phyloP scores from a whole-genome alignment of 2,888 invertebrate species.

The Pristionchus japonicus region DNA sequence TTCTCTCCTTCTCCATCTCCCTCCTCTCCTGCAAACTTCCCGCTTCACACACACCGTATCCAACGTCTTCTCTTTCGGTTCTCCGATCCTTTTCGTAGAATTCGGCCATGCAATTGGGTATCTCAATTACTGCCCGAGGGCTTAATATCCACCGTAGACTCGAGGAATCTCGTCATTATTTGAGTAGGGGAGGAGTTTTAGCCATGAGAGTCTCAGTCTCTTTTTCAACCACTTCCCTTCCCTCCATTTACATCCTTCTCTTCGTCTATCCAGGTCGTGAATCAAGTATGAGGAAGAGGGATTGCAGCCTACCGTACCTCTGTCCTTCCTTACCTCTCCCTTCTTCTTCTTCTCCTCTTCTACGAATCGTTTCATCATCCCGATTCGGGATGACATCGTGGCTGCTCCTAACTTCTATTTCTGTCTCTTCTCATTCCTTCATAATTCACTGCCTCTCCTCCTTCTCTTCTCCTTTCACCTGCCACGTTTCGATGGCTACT shows the following conservation, averaged over 20 bases:
- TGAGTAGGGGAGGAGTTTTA: slow-evolving; percentile 28
- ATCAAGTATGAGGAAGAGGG: background rate
- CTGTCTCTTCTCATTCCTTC: background rate
- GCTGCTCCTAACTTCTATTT: background rate
- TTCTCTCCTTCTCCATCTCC: background rate
- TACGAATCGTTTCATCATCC: background rate
- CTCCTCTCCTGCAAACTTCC: background rate
- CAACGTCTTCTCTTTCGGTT: background rate
- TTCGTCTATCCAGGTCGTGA: background rate
- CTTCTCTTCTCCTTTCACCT: background rate
- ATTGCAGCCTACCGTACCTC: background rate
- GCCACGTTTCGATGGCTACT: background rate
- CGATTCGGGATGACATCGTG: background rate
- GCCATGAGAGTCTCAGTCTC: background rate
- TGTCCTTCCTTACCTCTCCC: background rate
- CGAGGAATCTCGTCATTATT: slow-evolving; percentile 1
- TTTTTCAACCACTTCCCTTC: background rate
- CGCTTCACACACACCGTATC: slow-evolving; percentile 26
- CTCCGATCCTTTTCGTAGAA: background rate
- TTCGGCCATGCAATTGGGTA: background rate
- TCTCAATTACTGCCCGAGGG: slow-evolving; percentile 16
- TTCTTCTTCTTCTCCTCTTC: background rate
- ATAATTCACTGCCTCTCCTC: background rate
- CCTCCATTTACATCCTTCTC: background rate
- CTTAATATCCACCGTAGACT: background rate